phyloP scores from a whole-genome alignment of 1,140 invertebrate genomes.

The Sinonovacula constricta region DNA sequence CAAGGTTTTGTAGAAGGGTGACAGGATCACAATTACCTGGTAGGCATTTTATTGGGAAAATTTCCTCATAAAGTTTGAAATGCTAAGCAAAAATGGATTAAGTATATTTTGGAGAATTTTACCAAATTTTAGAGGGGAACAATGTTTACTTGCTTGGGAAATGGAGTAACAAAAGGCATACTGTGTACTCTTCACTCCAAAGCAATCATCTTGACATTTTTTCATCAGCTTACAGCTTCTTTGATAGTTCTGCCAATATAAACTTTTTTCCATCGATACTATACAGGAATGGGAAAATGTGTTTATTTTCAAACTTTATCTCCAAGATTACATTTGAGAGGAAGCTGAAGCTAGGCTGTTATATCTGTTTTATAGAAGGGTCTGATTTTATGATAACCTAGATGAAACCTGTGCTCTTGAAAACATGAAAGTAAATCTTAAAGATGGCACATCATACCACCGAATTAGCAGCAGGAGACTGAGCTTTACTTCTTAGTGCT shows the following conservation, averaged over 20 bases:
- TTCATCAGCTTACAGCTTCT: background rate
- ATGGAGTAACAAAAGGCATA: too few species aligned
- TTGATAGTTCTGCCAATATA: background rate
- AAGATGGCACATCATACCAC: too few species aligned
- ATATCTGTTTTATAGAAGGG: background rate
- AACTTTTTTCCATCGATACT: background rate
- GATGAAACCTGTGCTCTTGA: background rate
- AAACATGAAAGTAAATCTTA: background rate
- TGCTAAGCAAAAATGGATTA: too few species aligned
- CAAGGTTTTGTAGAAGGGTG: too few species aligned
- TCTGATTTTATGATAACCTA: background rate
- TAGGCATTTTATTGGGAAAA: too few species aligned
- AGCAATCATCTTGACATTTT: background rate
- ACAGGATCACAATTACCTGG: too few species aligned
- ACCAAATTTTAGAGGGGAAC: background rate
- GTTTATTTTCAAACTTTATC: background rate
- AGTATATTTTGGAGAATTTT: too few species aligned
- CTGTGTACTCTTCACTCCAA: background rate
- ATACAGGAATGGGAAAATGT: background rate
- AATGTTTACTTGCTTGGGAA: background rate
- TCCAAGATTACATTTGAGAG: background rate
- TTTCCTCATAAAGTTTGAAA: too few species aligned
- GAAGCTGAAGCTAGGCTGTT: background rate
- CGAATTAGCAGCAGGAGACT: too few species aligned
- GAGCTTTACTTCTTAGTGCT: too few species aligned